Evolutionary conservation across 2,113 vertebrate species (phyloP), one percentile per base, ranked within the genome.

Genomic region (Redunca redunca): DNA sequence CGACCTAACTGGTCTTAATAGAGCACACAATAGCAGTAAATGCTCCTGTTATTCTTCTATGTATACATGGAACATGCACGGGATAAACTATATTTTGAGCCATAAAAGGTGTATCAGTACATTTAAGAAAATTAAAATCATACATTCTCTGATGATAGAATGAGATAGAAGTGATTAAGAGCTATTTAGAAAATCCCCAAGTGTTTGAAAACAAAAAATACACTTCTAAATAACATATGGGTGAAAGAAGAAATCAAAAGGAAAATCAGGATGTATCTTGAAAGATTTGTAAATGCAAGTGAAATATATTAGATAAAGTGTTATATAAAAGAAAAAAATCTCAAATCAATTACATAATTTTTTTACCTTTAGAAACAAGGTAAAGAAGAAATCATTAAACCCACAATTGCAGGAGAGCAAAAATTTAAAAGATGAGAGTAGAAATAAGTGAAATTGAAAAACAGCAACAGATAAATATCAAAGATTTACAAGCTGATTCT

Each of bases 91-190:
- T 78, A 81, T 60, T 71, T 80, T 95, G 36, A 74, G 23, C 40
- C 50, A 96, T 77, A 48, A 62, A 88, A 86, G 5, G 88, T 60
- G 16, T 23, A 82, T 60, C 6, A 26, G 46, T 46, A 58, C 3
- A 9, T 81, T 94, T 94, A 46, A 81, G 28, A 85, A 95, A 86
- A 81, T 50, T 87, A 96, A 94, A 97, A 58, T 21, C 36, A 46
- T 50, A 28, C n/a, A 0, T 74, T 86, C 9, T 87, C 33, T 50
- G 15, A 82, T 1, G 48, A 9, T 7, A 57, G 7, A 92, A 89
- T 50, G 30, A 92, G 90, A 82, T 40, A 19, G 4, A 86, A 52
- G 55, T 82, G 6, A 89, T 55, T 81, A 94, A 82, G 21, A 40
- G 0, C 4, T 17, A 82, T 30, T 55, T 62, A 94, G 52, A 94